These are phyloP conservation scores for Horisme vitalbata DNA, from an alignment of 2,888 invertebrate species.

Conservation along the genomic window DNA sequence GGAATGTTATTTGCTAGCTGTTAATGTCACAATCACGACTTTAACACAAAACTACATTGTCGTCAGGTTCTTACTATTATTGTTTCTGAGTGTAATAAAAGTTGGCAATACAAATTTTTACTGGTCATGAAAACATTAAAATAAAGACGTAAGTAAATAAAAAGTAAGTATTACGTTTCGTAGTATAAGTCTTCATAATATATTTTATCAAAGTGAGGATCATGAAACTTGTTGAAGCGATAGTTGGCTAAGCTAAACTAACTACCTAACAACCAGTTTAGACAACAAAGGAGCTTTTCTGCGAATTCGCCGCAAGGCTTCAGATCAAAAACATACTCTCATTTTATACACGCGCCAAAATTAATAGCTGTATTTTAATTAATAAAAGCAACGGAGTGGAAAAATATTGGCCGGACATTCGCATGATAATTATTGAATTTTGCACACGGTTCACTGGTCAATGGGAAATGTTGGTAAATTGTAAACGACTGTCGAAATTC, in stretches of 20 bases:
- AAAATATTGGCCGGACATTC: constrained; percentile 36
- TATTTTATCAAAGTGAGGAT: background rate
- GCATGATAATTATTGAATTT: constrained; percentile 43
- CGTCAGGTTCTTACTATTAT: constrained; percentile 5
- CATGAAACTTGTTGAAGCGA: background rate
- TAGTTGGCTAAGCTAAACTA: background rate
- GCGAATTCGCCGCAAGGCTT: constrained; percentile 5
- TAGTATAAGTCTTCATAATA: background rate
- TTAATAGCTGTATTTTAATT: constrained; percentile 39
- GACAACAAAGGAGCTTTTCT: constrained; percentile 9
- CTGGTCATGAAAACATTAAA: constrained; percentile 13
- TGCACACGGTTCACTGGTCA: constrained; percentile 42
- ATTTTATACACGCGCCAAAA: constrained; percentile 25
- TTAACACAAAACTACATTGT: constrained; percentile 29
- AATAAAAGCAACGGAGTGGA: constrained; percentile 36
- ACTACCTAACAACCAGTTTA: background rate
- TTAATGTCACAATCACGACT: constrained; percentile 29
- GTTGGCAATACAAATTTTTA: constrained; percentile 12
- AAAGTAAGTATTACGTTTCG: no score
- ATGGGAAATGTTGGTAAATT: constrained; percentile 45
- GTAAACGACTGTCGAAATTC: constrained; percentile 44
- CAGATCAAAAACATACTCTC: constrained; percentile 19
- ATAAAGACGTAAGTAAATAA: background rate
- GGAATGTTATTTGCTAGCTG: constrained; percentile 18
- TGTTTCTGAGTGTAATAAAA: constrained; percentile 17